Evolutionary conservation across 2,888 invertebrate genomes (phyloP), one percentile per base, ranked within the genome.

Genomic region (Monoplex corrugatus): DNA sequence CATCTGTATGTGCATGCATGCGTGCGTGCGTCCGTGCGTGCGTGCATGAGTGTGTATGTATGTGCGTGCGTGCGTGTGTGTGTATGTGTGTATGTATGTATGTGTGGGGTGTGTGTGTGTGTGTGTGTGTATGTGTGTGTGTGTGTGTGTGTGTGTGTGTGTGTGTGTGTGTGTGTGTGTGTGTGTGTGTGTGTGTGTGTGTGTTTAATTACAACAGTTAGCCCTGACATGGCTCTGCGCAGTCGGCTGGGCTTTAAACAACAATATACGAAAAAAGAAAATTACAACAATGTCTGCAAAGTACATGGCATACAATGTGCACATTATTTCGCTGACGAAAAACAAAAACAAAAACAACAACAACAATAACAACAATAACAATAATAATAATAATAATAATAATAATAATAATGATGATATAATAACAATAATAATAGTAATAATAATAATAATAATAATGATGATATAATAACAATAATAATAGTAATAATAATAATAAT

Each of bases 91-190:
- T n/a, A n/a, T n/a, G n/a, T n/a, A n/a, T n/a, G n/a, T n/a, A n/a
- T n/a, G 50, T 8, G 50, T 13, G 50, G 50, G 50, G 50, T 50
- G 50, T 8, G 72, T 28, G 72, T 28, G 32, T n/a, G 72, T 2
- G n/a, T 72, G n/a, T 2, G 72, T 72, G n/a, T 72, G 72, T 72
- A 2, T 72, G 72, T 72, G 72, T 72, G 19, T 72, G 72, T 72
- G 72, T 72, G 72, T 72, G 19, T 72, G 72, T 72, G 72, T 72
- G 72, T 72, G 19, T 72, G 72, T 72, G 72, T 72, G 72, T 72
- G 72, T n/a, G 72, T 72, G 72, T 72, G 72, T n/a, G 72, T n/a
- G 72, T n/a, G 72, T 72, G 72, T 72, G 72, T 72, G 72, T 72
- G 72, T 72, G 72, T n/a, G 72, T 72, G 10, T 8, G 72, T n/a